Evolutionary conservation across 1,140 invertebrate genomes (phyloP).

Genomic region (Drosophila ogumai): DNA sequence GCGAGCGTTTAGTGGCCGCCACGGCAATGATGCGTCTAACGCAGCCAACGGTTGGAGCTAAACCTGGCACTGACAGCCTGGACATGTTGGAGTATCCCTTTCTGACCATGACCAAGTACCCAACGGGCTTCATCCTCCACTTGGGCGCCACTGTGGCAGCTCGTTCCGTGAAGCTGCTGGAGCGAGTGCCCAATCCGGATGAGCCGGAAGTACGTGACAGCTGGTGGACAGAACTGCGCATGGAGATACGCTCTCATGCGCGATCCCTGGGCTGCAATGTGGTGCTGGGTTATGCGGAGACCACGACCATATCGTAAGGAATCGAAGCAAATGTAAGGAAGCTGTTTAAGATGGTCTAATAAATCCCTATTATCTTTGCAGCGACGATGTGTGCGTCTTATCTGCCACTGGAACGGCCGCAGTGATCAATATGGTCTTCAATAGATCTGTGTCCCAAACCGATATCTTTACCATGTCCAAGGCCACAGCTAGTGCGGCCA

Average conservation of each 20-base stretch:
- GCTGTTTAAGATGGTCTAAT: not conserved
- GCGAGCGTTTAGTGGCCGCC: constrained; percentile 78
- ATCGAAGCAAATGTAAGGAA: not conserved
- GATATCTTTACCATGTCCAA: constrained; percentile 74
- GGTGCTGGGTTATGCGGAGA: constrained; percentile 96
- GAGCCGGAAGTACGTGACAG: constrained; percentile 95
- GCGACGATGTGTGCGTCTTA: constrained; percentile 97
- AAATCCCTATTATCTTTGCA: constrained; percentile 78
- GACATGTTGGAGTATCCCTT: constrained; percentile 98
- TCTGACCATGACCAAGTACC: constrained; percentile 96
- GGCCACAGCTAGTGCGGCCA: constrained; percentile 42
- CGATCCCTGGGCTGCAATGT: constrained; percentile 95
- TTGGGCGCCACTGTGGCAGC: constrained; percentile 96
- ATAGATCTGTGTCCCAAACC: constrained; percentile 77
- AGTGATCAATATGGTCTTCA: constrained; percentile 89
- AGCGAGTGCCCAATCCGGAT: constrained; percentile 92
- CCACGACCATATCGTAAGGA: constrained; percentile 93
- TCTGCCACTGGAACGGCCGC: constrained; percentile 97
- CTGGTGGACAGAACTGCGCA: constrained; percentile 98
- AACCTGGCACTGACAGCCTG: constrained; percentile 87
- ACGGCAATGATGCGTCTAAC: constrained; percentile 85
- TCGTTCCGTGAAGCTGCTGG: constrained; percentile 94
- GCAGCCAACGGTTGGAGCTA: constrained; percentile 73
- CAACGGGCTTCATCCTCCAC: constrained; percentile 94
- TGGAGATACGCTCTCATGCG: constrained; percentile 96